These are phyloP conservation scores for Uloborus plumipes DNA, from an alignment of 2,888 invertebrate species.

Conservation along the genomic window DNA sequence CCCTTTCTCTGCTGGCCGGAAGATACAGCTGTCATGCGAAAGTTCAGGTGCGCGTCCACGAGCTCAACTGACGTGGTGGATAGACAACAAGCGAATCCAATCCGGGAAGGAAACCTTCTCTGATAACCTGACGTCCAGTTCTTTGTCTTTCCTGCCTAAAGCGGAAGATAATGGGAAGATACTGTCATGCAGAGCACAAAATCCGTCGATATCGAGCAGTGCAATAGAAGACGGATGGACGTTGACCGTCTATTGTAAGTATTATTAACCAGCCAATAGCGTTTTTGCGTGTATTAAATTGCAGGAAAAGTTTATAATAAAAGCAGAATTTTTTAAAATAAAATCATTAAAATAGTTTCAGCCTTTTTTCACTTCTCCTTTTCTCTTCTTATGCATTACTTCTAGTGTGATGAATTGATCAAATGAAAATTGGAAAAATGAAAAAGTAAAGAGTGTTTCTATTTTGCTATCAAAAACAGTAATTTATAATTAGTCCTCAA, in stretches of 20 bases:
- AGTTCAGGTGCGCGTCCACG: conserved; percentile 66
- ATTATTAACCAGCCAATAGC: not conserved
- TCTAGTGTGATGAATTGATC: too few relatives aligned
- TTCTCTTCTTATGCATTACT: too few relatives aligned
- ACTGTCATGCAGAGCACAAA: conserved; percentile 68
- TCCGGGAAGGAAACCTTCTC: conserved; percentile 64
- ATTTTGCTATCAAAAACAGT: too few relatives aligned
- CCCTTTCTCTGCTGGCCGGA: conserved; percentile 66
- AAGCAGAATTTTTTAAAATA: too few relatives aligned
- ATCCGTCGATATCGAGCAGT: conserved; percentile 67
- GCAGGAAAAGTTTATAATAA: too few relatives aligned
- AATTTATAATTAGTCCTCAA: too few relatives aligned
- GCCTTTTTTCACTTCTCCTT: too few relatives aligned
- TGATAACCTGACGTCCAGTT: conserved; percentile 67
- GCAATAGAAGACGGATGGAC: conserved; percentile 68
- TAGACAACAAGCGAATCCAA: conserved; percentile 65
- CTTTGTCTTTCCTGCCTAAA: conserved; percentile 66
- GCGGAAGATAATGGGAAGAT: conserved; percentile 68
- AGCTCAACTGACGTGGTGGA: conserved; percentile 67
- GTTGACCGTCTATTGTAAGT: conserved; percentile 68
- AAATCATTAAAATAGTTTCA: too few relatives aligned
- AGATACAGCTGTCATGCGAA: conserved; percentile 66
- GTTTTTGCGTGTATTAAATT: too few relatives aligned
- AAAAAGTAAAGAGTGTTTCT: too few relatives aligned
- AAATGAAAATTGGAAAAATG: too few relatives aligned